phyloP scores from a whole-genome alignment of 2,113 vertebrate species.

The Numenius arquata region DNA sequence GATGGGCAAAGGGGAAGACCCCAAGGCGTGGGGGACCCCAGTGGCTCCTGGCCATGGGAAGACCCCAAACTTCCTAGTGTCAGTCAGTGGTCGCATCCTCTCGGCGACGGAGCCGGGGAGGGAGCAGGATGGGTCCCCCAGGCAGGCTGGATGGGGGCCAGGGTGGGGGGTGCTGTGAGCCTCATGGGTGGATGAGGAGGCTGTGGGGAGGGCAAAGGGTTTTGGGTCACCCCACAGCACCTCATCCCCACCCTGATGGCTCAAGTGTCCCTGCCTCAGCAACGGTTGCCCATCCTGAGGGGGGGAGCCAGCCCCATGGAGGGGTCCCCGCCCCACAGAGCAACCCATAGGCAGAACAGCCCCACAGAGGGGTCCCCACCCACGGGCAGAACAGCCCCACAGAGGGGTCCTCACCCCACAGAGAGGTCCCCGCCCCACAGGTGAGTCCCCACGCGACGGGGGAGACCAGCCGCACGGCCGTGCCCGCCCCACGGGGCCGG shows the following conservation, averaged over 20 bases:
- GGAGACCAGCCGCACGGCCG: not conserved
- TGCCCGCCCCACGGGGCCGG: not conserved
- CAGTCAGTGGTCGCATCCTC: accelerated
- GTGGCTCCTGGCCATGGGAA: accelerated
- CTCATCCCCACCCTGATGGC: no score
- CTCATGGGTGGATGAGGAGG: accelerated
- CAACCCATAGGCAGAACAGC: no score
- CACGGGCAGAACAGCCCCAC: not conserved
- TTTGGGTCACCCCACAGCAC: not conserved
- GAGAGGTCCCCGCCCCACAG: not conserved
- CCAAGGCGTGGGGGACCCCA: not conserved
- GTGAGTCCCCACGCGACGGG: no score
- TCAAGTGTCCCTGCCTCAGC: not conserved
- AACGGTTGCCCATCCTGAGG: no score
- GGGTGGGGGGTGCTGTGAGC: no score
- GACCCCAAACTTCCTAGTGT: not conserved
- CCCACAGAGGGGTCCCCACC: not conserved
- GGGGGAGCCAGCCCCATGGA: accelerated
- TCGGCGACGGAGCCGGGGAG: accelerated
- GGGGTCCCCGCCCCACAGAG: no score
- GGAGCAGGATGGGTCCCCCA: no score
- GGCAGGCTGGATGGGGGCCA: accelerated
- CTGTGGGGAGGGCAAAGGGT: no score
- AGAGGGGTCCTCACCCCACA: no score
- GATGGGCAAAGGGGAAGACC: not conserved